These are phyloP conservation scores for Phylloscopus trochilus DNA, from an alignment of 2,113 vertebrate genomes.

Conservation along the genomic window DNA sequence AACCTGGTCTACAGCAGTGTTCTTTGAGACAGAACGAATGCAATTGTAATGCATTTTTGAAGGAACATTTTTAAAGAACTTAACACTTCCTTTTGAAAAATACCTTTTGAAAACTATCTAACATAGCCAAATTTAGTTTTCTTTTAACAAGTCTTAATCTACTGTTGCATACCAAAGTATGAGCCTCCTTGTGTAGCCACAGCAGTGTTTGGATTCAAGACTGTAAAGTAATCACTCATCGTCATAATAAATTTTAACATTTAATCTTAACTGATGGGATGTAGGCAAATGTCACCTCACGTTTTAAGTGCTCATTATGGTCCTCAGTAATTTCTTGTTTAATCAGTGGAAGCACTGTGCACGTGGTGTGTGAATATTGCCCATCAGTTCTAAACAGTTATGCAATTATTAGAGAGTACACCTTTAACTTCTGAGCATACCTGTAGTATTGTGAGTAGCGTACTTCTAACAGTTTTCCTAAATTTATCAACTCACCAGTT, in stretches of 20 bases:
- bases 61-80: not conserved
- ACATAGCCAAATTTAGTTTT: not conserved
- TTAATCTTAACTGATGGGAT: not conserved
- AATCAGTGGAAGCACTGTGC: not conserved
- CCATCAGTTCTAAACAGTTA: not conserved
- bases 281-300: not conserved
- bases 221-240: not conserved
- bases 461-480: not conserved
- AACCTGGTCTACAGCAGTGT: not conserved
- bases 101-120: not conserved
- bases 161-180: not conserved
- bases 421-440: not conserved
- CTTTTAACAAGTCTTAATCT: not conserved
- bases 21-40: not conserved
- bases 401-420: not conserved
- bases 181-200: not conserved
- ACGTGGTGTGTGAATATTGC: not conserved
- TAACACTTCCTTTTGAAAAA: not conserved
- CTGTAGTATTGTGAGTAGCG: not conserved
- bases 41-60: not conserved
- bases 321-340: not conserved
- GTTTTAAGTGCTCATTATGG: not conserved
- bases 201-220: not conserved
- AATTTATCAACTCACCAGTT: not conserved
- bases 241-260: not conserved